A percentile compares a stretch with the other conserved stretches of the same genome.
phyloP scores from a whole-genome alignment of 2,888 invertebrate genomes.

The Oxystoma pomonae region DNA sequence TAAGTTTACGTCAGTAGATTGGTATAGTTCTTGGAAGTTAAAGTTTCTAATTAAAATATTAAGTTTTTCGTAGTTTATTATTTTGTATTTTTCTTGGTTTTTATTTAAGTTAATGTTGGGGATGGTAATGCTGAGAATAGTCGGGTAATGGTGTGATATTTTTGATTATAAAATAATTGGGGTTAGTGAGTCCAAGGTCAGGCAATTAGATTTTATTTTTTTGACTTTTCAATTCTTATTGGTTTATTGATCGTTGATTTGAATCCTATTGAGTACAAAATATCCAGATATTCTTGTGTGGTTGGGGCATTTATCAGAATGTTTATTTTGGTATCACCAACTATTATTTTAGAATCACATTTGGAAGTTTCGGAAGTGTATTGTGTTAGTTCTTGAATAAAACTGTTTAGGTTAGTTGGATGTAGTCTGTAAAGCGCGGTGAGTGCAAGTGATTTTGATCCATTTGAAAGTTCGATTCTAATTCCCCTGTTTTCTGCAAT shows the following conservation, averaged over 20 bases:
- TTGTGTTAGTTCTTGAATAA: neutral
- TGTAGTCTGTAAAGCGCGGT: neutral
- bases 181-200: neutral
- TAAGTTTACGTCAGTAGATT: neutral
- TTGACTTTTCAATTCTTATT: neutral
- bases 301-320: neutral
- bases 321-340: neutral
- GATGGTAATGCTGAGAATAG: neutral
- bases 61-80: neutral
- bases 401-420: neutral
- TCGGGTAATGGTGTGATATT: neutral
- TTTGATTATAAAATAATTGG: neutral
- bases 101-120: neutral
- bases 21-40: neutral
- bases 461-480: neutral
- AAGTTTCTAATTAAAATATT: neutral
- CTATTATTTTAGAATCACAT: neutral
- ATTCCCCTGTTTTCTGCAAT: neutral
- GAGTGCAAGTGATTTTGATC: neutral
- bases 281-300: neutral
- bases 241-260: neutral
- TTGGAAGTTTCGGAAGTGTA: neutral
- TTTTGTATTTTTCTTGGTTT: neutral
- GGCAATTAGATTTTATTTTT: neutral
- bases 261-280: neutral